A percentile compares a stretch with the other conserved stretches of the same genome.
These are phyloP conservation scores for Drosophila orena DNA, from an alignment of 1,140 invertebrate species.

Conservation along the genomic window DNA sequence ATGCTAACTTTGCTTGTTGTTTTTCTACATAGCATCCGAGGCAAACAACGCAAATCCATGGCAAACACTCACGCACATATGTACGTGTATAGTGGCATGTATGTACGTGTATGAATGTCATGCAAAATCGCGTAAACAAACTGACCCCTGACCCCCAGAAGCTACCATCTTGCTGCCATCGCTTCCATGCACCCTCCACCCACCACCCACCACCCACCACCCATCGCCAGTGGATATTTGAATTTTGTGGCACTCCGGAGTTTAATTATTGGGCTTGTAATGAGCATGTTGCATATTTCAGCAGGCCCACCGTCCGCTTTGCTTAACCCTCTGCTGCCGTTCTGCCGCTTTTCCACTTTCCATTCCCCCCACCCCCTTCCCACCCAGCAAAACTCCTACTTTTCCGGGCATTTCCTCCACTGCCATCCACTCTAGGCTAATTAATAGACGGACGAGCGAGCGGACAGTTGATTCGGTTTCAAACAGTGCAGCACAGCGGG, in stretches of 20 bases:
- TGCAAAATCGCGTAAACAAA: constrained; percentile 61
- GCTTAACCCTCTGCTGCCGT: background rate
- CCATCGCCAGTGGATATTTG: constrained; percentile 43
- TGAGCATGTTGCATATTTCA: constrained; percentile 74
- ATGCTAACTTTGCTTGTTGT: constrained; percentile 39
- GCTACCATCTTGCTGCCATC: background rate
- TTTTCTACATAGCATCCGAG: constrained; percentile 47
- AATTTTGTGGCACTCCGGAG: constrained; percentile 68
- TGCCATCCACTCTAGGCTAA: constrained; percentile 61
- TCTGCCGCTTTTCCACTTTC: constrained; percentile 9
- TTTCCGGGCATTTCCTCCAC: constrained; percentile 21
- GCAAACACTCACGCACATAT: constrained; percentile 17
- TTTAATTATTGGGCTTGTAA: constrained; percentile 75
- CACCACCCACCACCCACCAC: background rate
- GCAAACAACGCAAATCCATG: constrained; percentile 66
- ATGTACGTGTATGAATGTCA: constrained; percentile 52
- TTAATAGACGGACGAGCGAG: constrained; percentile 53
- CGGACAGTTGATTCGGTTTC: constrained; percentile 27
- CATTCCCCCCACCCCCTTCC: background rate
- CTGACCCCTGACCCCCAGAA: constrained; percentile 17
- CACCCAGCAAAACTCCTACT: too few relatives aligned
- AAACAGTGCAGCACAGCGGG: background rate
- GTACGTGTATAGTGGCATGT: constrained; percentile 9
- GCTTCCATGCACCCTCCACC: too few relatives aligned
- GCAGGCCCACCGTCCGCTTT: background rate